Base-by-base conservation (phyloP, 2,797 vertebrate genomes). In the Miichthys miiuy region DNA sequence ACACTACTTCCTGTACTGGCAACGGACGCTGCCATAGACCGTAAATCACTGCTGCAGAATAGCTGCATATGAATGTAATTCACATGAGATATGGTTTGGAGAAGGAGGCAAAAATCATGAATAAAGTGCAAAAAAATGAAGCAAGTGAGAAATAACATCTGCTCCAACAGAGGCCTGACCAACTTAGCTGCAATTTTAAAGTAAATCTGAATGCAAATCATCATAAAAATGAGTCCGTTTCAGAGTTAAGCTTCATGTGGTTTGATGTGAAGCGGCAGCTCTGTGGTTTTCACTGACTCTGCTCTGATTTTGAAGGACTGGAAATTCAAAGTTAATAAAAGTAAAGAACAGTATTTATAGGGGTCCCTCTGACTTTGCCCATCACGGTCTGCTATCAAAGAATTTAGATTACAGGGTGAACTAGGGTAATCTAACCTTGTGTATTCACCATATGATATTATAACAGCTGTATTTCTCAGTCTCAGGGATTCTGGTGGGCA, bases 361-460 rank as follows among this genome's bases (percentile, higher is more conserved):
- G 4, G 12, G 21, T 46, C 74, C 48, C 47, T 72, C 27, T 72
- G 68, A 72, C 8, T 41, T 30, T 63, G 14, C 38, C 60, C 34
- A 81, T 58, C 83, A 75, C 18, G 48, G 44, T n/a, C 54, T 68
- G 64, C 78, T 84, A 88, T 84, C 23, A 17, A 66, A n/a, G 25
- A 82, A 65, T 92, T 86, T 87, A 89, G 79, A 86, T 90, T 75
- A 79, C 58, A 61, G 65, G 58, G 27, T 65, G 78, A 89, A 78
- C 55, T 55, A 18, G 34, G 34, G 34, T 38, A 9, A 38, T 38
- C 34, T 38, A 38, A 38, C 8, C 34, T 2, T 38, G 30, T 30
- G 34, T 38, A 38, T 9, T 38, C 8, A 9, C 34, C 0, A 38
- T 38, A 38, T 38, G 34, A 38, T 38, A 38, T 38, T 2, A 9